These are phyloP conservation scores for Parnassius mnemosyne DNA, from an alignment of 2,888 invertebrate species.

Conservation along the genomic window DNA sequence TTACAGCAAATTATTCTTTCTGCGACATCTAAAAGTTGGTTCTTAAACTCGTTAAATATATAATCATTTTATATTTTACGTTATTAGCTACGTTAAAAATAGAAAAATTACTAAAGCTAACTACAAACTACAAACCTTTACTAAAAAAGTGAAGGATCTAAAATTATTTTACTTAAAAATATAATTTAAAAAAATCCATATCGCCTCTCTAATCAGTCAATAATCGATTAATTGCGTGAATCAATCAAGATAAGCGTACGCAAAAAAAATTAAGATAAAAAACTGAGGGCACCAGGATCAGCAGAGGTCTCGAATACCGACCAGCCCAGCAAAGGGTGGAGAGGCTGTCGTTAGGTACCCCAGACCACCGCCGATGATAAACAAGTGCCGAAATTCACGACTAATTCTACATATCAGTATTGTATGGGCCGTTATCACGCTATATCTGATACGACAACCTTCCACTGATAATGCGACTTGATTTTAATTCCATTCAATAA, in stretches of 20 bases:
- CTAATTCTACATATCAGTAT: slow-evolving; percentile 51
- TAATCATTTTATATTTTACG: too few species aligned
- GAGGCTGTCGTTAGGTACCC: slow-evolving; percentile 67
- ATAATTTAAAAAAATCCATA: slow-evolving; percentile 13
- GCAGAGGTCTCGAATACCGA: slow-evolving; percentile 81
- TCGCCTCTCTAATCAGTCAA: slow-evolving; percentile 27
- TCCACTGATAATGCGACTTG: slow-evolving; percentile 12
- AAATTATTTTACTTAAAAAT: not conserved
- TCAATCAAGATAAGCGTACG: slow-evolving; percentile 68
- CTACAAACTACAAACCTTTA: too few species aligned
- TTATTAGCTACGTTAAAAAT: too few species aligned
- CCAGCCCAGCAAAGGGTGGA: slow-evolving; percentile 57
- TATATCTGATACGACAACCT: slow-evolving; percentile 57
- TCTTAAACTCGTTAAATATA: too few species aligned
- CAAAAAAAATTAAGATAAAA: slow-evolving; percentile 72
- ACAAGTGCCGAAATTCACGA: slow-evolving; percentile 53
- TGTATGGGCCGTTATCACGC: slow-evolving; percentile 48
- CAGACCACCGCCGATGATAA: slow-evolving; percentile 78
- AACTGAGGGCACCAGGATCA: slow-evolving; percentile 66
- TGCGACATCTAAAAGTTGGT: too few species aligned
- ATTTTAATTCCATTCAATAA: slow-evolving; percentile 15
- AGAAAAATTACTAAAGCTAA: too few species aligned
- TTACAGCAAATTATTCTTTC: too few species aligned
- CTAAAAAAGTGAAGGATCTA: too few species aligned
- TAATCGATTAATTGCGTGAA: slow-evolving; percentile 62